phyloP scores from a whole-genome alignment of 2,113 vertebrate genomes.

The Henicopernis longicauda region DNA sequence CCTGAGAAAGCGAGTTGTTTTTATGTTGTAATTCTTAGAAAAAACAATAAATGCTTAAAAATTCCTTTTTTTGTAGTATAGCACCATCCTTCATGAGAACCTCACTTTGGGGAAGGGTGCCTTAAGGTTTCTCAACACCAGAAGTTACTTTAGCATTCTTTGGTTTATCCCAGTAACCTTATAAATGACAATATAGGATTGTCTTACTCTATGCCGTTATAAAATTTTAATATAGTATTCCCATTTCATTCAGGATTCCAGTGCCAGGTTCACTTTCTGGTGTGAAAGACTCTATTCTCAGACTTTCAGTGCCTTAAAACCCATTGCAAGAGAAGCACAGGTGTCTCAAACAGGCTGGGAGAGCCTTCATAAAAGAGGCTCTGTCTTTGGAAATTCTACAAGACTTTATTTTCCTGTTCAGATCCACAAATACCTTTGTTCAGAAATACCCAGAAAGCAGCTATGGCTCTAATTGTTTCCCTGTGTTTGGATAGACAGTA shows the following conservation, averaged over 20 bases:
- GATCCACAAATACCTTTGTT: neutral
- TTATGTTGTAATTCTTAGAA: neutral
- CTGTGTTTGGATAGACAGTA: neutral
- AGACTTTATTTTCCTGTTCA: neutral
- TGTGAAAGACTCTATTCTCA: neutral
- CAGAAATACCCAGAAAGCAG: neutral
- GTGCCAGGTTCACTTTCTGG: neutral
- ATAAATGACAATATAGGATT: neutral
- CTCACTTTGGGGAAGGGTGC: neutral
- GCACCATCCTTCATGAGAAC: neutral
- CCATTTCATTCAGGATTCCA: neutral
- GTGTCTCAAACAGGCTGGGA: neutral
- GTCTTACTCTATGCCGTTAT: neutral
- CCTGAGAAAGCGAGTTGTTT: neutral
- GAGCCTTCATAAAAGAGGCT: neutral
- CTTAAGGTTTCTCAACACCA: neutral
- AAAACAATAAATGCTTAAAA: neutral
- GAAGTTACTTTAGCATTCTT: neutral
- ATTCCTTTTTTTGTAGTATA: neutral
- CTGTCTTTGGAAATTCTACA: neutral
- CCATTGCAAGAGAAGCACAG: neutral
- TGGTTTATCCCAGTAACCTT: neutral
- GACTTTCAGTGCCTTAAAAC: neutral
- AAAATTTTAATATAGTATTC: neutral
- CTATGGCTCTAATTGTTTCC: neutral